Evolutionary conservation across 1,140 invertebrate species (phyloP), one percentile per base, ranked within the genome.

Genomic region (Proales similis): DNA sequence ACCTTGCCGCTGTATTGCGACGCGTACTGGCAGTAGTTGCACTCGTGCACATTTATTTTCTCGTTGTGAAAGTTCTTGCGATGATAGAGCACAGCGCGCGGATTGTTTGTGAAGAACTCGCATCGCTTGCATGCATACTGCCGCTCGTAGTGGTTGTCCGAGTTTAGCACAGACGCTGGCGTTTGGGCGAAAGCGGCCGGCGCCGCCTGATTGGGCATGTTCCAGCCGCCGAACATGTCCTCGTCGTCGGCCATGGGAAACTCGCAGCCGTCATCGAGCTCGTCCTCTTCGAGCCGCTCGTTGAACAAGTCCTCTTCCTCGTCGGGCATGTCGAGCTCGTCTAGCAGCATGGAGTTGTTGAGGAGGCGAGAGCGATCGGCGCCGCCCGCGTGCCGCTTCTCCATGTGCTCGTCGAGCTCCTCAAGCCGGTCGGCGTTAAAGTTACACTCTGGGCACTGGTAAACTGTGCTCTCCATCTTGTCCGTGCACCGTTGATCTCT

Each of bases 391-490:
- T 57, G 45, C 51, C 57, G n/a, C 2, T 61, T 29, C n/a, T n/a
- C n/a, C n/a, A 61, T 45, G 26, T 61, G 57, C 6, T 29, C 33
- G 19, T 45, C 39, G 3, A 61, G 26, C 38, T 61, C 57, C 17
- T 45, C 20, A 1, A 61, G 27, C 19, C 39, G 45, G 27, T 61
- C 39, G 36, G 39, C 57, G 38, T 61, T 61, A 20, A 32, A 61
- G 19, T 45, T 61, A 45, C 57, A 61, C 39, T 61, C 57, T n/a
- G 57, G 57, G 47, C 57, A 61, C 39, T 45, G 39, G 39, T 45
- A 61, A 19, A 45, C 57, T 45, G 57, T 61, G n/a, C 39, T 45
- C 32, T 61, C 57, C 27, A 45, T 61, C 19, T 61, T 45, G 20
- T 19, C 32, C 30, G 36, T 39, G 2, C n/a, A n/a, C n/a, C n/a